phyloP scores from a whole-genome alignment of 1,140 invertebrate genomes.

The Oncopodura yosiiana region DNA sequence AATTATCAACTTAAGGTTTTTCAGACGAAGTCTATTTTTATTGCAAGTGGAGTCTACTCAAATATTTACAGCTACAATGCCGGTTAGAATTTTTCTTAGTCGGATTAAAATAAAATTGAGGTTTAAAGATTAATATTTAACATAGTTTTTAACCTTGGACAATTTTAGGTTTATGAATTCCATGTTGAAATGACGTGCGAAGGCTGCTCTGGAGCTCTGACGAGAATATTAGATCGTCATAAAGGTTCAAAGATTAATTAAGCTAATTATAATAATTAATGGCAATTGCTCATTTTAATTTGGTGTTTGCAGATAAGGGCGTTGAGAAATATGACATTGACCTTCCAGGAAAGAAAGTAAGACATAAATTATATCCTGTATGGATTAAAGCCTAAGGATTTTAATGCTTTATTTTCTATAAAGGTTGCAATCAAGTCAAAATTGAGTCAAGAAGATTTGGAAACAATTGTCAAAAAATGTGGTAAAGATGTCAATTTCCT shows the following conservation, averaged over 20 bases:
- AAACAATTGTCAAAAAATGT: constrained; percentile 42
- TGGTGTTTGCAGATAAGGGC: constrained; percentile 34
- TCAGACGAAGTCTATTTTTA: too few species aligned
- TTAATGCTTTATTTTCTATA: too few species aligned
- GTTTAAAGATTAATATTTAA: too few species aligned
- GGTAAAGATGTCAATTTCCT: constrained; percentile 39
- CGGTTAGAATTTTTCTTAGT: too few species aligned
- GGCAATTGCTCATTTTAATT: not conserved
- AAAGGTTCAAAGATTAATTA: constrained; percentile 44
- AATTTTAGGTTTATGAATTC: constrained; percentile 65
- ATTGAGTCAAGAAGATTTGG: constrained; percentile 38
- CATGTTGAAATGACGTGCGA: constrained; percentile 82
- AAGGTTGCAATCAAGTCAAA: constrained; percentile 39
- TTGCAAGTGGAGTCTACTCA: too few species aligned
- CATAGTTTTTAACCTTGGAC: too few species aligned
- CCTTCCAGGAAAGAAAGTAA: constrained; percentile 38
- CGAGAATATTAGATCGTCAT: constrained; percentile 64
- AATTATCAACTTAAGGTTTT: too few species aligned
- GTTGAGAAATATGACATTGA: constrained; percentile 40
- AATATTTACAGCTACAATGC: too few species aligned
- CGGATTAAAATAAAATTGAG: too few species aligned
- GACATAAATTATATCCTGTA: too few species aligned
- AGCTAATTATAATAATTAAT: not conserved
- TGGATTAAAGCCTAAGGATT: too few species aligned
- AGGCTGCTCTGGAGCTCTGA: constrained; percentile 72